Evolutionary conservation across 1,140 invertebrate species (phyloP).

Genomic region (Pomacea maculata): DNA sequence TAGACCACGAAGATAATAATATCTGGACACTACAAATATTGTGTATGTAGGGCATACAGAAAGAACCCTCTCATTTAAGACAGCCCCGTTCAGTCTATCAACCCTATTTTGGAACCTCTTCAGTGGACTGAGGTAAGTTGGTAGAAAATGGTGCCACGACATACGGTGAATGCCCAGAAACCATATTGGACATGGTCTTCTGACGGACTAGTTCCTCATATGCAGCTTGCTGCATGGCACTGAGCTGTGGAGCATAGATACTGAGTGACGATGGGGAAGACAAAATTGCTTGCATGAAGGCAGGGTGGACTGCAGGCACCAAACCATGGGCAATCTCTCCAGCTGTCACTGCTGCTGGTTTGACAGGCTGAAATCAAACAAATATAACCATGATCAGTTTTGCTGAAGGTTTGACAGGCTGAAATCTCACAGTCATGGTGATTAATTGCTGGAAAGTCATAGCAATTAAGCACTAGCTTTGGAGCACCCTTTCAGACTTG

Average conservation of each 20-base stretch:
- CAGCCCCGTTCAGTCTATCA: too few relatives aligned
- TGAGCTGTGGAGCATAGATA: conserved; percentile 18
- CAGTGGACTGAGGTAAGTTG: conserved; percentile 7
- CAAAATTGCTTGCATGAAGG: conserved; percentile 26
- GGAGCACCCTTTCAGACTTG: background rate
- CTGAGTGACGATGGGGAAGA: conserved; percentile 1
- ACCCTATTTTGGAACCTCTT: too few relatives aligned
- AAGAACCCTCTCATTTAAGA: too few relatives aligned
- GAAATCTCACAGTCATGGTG: background rate
- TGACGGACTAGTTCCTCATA: conserved; percentile 27
- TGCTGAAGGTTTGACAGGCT: too few relatives aligned
- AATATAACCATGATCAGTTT: background rate
- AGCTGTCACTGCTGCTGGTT: conserved; percentile 8
- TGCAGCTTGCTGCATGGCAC: conserved; percentile 20
- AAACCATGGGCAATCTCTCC: background rate
- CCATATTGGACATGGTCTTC: conserved; percentile 16
- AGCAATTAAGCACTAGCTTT: background rate
- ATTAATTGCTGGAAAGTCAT: background rate
- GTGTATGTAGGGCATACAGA: too few relatives aligned
- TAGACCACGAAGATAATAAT: too few relatives aligned
- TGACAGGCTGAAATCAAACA: conserved; percentile 6
- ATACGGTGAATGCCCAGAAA: background rate
- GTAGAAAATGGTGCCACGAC: conserved; percentile 19
- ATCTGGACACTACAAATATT: too few relatives aligned
- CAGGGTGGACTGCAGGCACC: conserved; percentile 25